Evolutionary conservation across 1,140 invertebrate genomes (phyloP).

Genomic region (Drosophila triauraria): DNA sequence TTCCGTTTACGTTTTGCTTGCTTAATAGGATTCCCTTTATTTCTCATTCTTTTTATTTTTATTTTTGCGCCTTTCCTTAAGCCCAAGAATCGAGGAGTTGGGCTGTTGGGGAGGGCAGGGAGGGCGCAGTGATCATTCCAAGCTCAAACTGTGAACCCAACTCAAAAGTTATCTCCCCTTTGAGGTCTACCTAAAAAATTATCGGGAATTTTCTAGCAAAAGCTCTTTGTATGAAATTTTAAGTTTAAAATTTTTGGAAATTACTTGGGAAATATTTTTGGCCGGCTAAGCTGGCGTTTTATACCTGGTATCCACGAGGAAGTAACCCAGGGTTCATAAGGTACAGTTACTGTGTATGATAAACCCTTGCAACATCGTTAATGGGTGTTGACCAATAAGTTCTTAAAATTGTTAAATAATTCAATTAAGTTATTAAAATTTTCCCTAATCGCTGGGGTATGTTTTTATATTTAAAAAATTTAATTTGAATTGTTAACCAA

Average conservation of each 20-base stretch:
- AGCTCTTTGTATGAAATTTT: neutral
- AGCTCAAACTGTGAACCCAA: constrained; percentile 48
- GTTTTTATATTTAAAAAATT: too few species aligned
- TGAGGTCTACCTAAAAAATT: constrained; percentile 30
- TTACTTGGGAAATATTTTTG: constrained; percentile 9
- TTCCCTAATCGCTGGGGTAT: too few species aligned
- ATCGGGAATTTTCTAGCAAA: constrained; percentile 38
- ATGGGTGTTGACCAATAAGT: too few species aligned
- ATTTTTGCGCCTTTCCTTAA: constrained; percentile 9
- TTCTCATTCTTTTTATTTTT: constrained; percentile 22
- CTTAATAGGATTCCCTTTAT: constrained; percentile 73
- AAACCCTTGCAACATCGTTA: too few species aligned
- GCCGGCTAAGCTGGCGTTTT: neutral
- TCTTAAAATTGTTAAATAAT: too few species aligned
- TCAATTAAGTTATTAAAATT: too few species aligned
- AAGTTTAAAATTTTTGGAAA: constrained; percentile 13
- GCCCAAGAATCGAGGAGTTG: neutral
- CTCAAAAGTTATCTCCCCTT: constrained; percentile 25
- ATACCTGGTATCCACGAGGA: neutral
- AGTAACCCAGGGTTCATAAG: too few species aligned
- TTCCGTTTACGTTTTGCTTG: constrained; percentile 69
- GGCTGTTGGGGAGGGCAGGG: neutral
- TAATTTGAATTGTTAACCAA: too few species aligned
- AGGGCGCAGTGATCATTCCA: constrained; percentile 24
- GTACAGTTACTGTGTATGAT: too few species aligned